Percentiles rank a stretch among this genome's conserved stretches.
phyloP scores from a whole-genome alignment of 2,113 vertebrate species.

The Epinephelus fuscoguttatus region DNA sequence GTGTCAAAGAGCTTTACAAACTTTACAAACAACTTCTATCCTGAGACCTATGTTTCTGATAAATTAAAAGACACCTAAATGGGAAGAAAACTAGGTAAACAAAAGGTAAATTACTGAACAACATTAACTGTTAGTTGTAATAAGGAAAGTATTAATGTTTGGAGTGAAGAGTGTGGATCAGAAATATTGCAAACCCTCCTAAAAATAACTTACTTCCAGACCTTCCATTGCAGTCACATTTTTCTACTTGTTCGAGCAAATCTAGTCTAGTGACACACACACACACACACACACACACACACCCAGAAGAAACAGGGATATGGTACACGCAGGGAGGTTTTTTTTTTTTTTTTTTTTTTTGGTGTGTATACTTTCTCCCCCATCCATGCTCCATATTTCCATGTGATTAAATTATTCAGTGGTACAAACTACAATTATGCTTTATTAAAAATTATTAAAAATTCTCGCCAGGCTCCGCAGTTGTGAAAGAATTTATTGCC shows the following conservation, averaged over 20 bases:
- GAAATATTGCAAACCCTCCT: neutral
- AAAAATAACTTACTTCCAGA: neutral
- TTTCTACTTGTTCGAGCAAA: conserved; percentile 1
- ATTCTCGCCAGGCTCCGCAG: conserved; percentile 93
- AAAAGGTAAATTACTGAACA: neutral
- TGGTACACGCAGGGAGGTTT: neutral
- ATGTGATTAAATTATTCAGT: conserved; percentile 99
- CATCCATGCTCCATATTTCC: conserved; percentile 84
- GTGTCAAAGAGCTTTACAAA: neutral
- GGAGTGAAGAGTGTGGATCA: neutral
- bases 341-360: conserved; percentile 22
- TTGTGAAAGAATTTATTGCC: conserved; percentile 99
- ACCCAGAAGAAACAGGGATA: conserved; percentile 1
- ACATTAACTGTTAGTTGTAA: neutral
- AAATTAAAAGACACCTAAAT: neutral
- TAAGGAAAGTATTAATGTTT: neutral
- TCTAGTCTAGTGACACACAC: neutral
- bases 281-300: conserved; percentile 21
- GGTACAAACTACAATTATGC: conserved; percentile 99
- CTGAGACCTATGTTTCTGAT: neutral
- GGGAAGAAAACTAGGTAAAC: neutral
- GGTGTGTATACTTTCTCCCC: conserved; percentile 41
- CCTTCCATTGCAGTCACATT: neutral
- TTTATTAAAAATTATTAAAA: conserved; percentile 99
- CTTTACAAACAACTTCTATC: neutral